These are phyloP conservation scores for Thyatira batis DNA, from an alignment of 2,888 invertebrate genomes.

Conservation along the genomic window DNA sequence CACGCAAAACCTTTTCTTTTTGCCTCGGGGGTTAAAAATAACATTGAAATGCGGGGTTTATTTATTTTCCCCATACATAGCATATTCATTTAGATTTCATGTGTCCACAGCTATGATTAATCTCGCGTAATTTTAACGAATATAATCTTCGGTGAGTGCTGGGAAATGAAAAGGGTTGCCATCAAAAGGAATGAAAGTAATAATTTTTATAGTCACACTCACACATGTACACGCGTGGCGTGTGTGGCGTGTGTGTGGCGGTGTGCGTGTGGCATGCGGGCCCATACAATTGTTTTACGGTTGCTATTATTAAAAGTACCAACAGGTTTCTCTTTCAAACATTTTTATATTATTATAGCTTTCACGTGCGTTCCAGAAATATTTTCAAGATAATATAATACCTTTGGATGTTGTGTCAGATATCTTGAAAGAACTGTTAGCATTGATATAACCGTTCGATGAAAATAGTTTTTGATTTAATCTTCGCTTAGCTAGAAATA, in stretches of 20 bases:
- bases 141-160: background rate
- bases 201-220: slow-evolving; percentile 37
- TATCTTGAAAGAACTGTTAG: background rate
- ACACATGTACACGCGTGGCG: background rate
- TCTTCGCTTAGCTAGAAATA: no score
- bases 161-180: slow-evolving; percentile 7
- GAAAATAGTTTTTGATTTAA: no score
- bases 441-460: no score
- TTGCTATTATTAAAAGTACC: slow-evolving; percentile 38
- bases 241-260: slow-evolving; percentile 21
- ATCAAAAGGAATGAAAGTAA: slow-evolving; percentile 26
- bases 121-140: background rate
- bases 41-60: no score
- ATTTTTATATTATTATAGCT: background rate
- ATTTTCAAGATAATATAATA: no score
- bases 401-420: background rate
- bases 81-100: background rate
- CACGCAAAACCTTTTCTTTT: no score
- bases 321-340: slow-evolving; percentile 18
- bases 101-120: background rate
- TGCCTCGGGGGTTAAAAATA: no score
- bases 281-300: slow-evolving; percentile 39
- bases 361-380: background rate
- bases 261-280: slow-evolving; percentile 46
- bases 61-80: background rate